A percentile compares a stretch with the other conserved stretches of the same genome.
Conservation (phyloP, 1,140 invertebrate genomes). For the Triops cancriformis region DNA sequence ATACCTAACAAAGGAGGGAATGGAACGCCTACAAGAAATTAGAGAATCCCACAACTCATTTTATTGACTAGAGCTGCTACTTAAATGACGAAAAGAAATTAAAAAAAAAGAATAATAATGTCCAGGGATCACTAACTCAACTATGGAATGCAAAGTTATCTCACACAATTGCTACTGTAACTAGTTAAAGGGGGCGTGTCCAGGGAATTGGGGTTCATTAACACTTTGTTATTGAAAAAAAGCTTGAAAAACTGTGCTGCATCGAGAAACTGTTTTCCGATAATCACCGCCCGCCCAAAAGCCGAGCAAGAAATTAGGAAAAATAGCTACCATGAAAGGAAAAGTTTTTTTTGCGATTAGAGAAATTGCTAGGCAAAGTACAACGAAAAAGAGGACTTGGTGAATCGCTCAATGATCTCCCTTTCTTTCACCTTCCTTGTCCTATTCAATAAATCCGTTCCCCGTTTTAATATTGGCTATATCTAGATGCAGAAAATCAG, state of each 20-base stretch:
- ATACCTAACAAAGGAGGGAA: no score
- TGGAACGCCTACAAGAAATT: neutral
- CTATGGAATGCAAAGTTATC: neutral
- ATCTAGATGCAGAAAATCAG: slow-evolving; percentile 39
- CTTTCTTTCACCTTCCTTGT: slow-evolving; percentile 68
- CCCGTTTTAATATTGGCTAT: slow-evolving; percentile 94
- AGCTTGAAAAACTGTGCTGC: no score
- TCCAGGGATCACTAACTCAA: neutral
- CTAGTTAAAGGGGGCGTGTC: neutral
- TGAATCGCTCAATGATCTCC: neutral
- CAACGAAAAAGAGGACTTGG: no score
- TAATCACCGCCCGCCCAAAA: no score
- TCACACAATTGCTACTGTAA: neutral
- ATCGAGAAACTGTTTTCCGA: no score
- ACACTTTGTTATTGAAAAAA: no score
- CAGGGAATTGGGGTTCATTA: neutral
- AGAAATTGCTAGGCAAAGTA: no score
- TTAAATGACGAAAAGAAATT: neutral
- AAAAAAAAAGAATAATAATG: neutral
- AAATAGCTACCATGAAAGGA: no score
- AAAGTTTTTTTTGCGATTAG: no score
- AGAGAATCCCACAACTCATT: neutral
- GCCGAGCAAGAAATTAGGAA: no score
- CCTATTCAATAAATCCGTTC: slow-evolving; percentile 92
- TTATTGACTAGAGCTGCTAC: neutral